Base-by-base conservation (phyloP, 1,140 invertebrate species). In the Sinonovacula constricta region DNA sequence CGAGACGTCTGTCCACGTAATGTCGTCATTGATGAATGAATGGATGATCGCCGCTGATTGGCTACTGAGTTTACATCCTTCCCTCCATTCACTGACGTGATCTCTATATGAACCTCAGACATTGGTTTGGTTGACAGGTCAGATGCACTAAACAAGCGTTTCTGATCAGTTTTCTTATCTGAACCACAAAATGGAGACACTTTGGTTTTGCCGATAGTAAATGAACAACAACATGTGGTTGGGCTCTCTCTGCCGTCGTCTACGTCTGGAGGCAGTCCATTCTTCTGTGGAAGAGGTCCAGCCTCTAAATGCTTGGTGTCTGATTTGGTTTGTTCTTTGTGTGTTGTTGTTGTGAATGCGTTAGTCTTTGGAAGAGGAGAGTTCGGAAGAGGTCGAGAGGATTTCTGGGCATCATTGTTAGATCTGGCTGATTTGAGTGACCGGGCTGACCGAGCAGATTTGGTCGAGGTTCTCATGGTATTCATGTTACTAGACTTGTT, bases 1-100 rank as follows among this genome's bases (percentile, higher is more conserved):
- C 83, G 67, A 26, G 83, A 84, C 18, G 49, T 54, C 34, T 39
- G 66, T 49, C 82, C 78, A 28, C 76, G 62, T 30, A 82, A 36
- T 7, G 81, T 84, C 15, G 81, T 80, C 30, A 84, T 62, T n/a
- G 83, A 84, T n/a, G 83, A 84, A 79, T 68, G 71, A 31, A 76
- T 59, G 14, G 72, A 76, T 28, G 72, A 65, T n/a, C 24, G 18
- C 28, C 71, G 22, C 3, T 31, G 62, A 26, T 36, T 30, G 34
- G 49, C 15, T 45, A n/a, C 30, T 62, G 36, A 26, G n/a, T 34
- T 51, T 14, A 60, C 30, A 3, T 62, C 51, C 45, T 28, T n/a
- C 15, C 18, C 30, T 28, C 54, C 53, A 59, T 76, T 66, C 0
- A 34, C 31, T 31, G 30, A 39, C 10, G 68, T 30, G 10, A 49